These are phyloP conservation scores for Microctenopoma stevenorrisi DNA, from an alignment of 2,797 vertebrate genomes.

Conservation along the genomic window DNA sequence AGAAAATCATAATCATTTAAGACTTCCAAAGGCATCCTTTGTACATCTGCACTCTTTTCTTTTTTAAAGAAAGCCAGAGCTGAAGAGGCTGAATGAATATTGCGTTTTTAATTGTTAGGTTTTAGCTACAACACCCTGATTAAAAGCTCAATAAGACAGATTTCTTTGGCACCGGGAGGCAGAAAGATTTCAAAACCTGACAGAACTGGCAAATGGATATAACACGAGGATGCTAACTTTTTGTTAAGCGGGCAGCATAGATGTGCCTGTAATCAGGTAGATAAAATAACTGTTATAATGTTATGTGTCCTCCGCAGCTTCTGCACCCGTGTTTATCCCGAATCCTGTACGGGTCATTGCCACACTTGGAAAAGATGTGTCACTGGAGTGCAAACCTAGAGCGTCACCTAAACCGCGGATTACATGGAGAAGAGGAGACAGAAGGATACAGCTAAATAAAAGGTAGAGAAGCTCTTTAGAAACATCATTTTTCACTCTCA, in stretches of 20 bases:
- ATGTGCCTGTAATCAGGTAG: background rate
- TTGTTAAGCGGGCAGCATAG: background rate
- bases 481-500: background rate
- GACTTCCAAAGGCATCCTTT: background rate
- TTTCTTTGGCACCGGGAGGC: background rate
- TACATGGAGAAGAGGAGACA: conserved; percentile 92
- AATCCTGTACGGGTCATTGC: conserved; percentile 89
- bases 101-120: conserved; percentile 16
- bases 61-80: conserved; percentile 60
- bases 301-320: conserved; percentile 82
- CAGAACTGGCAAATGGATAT: background rate
- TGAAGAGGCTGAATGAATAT: conserved; percentile 35
- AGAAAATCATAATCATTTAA: conserved; percentile 1
- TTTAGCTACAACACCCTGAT: conserved; percentile 5
- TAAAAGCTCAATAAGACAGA: background rate
- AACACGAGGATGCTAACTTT: background rate
- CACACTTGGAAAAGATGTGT: conserved; percentile 90
- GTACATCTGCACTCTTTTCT: background rate
- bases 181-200: background rate
- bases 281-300: background rate
- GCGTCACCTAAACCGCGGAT: conserved; percentile 93
- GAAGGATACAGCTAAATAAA: conserved; percentile 82
- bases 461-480: conserved; percentile 79
- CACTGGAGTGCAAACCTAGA: conserved; percentile 91
- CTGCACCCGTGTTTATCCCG: conserved; percentile 88